Evolutionary conservation across 1,140 invertebrate genomes (phyloP), one percentile per base, ranked within the genome.

Genomic region (Apis florea): DNA sequence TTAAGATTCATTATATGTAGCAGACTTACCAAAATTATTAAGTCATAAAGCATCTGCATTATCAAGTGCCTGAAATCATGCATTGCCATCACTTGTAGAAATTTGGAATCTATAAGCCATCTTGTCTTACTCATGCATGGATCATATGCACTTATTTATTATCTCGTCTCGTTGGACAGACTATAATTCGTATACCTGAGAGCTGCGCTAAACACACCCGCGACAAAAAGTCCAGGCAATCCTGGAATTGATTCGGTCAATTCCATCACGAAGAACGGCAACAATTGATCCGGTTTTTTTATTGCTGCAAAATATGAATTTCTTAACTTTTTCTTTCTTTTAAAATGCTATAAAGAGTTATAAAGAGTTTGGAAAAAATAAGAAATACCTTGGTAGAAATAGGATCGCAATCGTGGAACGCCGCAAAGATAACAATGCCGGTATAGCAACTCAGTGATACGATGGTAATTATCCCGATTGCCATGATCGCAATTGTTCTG

Each of bases 381-480:
- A 9, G 0, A 1, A 26, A 72, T 85, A 95, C 95, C 86, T 95
- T 95, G 2, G 95, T 95, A 8, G 93, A 93, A 5, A 97, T 91
- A 0, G 97, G 97, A 92, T 98, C 97, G 90, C 97, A 98, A 26
- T 95, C 94, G 26, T 96, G 94, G 90, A 97, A 98, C 0, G 96
- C 95, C 0, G 96, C 97, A 89, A 96, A 97, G n/a, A 97, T 95
- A 1, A 97, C 95, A 13, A 98, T 93, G 0, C 97, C 97, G 31
- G 95, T 96, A 85, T 96, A 96, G 85, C 95, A 96, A 88, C 95
- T 96, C 67, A 96, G 93, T 0, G 95, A 95, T 1, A 96, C 94
- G 6, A 96, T 95, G 79, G 92, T 94, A 13, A 95, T 93, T 56
- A 96, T 95, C 1, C 95, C 95, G 31, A 94, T 21, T 2, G 84